phyloP scores from a whole-genome alignment of 2,888 invertebrate species.

The Calliscelio sp. region DNA sequence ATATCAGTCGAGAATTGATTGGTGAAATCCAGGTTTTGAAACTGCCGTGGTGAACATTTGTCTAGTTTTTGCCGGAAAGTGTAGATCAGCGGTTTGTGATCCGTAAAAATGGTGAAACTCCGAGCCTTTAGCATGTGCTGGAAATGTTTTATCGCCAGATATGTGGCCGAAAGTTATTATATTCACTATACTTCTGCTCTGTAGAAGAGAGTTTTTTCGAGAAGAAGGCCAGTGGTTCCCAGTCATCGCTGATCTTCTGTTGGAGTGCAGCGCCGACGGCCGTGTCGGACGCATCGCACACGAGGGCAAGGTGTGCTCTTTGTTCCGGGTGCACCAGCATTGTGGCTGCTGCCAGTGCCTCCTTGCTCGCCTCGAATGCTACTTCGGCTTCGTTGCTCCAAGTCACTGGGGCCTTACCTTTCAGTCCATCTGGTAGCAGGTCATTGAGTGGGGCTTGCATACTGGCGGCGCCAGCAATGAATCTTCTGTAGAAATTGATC shows the following conservation, averaged over 20 bases:
- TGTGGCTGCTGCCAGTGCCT: neutral
- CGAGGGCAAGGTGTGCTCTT: neutral
- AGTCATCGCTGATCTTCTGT: neutral
- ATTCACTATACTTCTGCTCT: conserved; percentile 15
- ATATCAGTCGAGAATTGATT: conserved; percentile 13
- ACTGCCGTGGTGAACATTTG: conserved; percentile 53
- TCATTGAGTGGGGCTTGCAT: conserved; percentile 81
- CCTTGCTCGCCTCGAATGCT: neutral
- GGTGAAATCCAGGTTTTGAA: neutral
- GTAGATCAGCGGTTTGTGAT: conserved; percentile 45
- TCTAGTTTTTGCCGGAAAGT: conserved; percentile 40
- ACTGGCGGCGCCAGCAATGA: conserved; percentile 80
- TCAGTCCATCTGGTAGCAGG: conserved; percentile 16
- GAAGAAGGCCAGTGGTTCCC: conserved; percentile 40
- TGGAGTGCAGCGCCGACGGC: neutral
- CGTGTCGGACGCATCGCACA: neutral
- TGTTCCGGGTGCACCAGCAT: neutral
- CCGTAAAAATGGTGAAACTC: conserved; percentile 29
- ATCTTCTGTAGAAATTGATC: conserved; percentile 83
- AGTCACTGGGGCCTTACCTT: neutral
- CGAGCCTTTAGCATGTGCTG: conserved; percentile 44
- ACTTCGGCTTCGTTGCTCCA: neutral
- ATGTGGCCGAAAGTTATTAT: conserved; percentile 35
- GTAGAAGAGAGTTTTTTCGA: conserved; percentile 26
- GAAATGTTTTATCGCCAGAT: conserved; percentile 45